Evolutionary conservation across 1,140 invertebrate species (phyloP).

Genomic region (Ceratosolen fusciceps): DNA sequence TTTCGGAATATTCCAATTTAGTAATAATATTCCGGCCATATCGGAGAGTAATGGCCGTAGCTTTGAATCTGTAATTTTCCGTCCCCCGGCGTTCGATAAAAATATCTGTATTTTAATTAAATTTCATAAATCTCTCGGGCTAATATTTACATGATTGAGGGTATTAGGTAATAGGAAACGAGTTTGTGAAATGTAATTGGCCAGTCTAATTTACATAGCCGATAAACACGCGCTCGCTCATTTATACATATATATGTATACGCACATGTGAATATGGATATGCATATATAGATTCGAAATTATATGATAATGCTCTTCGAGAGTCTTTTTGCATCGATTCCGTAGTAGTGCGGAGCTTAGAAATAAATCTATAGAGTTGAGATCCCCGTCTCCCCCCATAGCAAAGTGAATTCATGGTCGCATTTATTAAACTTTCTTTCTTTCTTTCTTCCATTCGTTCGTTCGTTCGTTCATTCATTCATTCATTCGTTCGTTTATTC

Average conservation of each 20-base stretch:
- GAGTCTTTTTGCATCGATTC: neutral
- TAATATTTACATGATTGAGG: neutral
- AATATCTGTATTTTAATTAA: neutral
- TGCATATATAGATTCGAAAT: no score
- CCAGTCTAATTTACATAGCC: neutral
- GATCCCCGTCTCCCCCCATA: neutral
- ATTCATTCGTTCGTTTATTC: no score
- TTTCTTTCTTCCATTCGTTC: no score
- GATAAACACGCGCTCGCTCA: no score
- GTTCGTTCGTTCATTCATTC: no score
- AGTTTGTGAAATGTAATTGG: neutral
- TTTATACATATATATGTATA: no score
- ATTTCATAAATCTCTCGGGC: neutral
- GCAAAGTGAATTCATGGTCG: neutral
- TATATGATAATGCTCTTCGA: no score
- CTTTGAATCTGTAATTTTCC: neutral
- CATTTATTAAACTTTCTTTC: constrained; percentile 5
- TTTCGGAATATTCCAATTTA: neutral
- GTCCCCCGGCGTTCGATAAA: no score
- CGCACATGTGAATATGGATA: no score
- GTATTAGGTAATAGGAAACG: neutral
- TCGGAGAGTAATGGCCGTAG: neutral
- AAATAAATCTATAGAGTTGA: neutral
- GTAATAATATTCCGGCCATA: neutral
- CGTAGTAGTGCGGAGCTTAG: neutral